Base-by-base conservation (phyloP, 2,888 invertebrate genomes). In the Tetheella fluctuosa region DNA sequence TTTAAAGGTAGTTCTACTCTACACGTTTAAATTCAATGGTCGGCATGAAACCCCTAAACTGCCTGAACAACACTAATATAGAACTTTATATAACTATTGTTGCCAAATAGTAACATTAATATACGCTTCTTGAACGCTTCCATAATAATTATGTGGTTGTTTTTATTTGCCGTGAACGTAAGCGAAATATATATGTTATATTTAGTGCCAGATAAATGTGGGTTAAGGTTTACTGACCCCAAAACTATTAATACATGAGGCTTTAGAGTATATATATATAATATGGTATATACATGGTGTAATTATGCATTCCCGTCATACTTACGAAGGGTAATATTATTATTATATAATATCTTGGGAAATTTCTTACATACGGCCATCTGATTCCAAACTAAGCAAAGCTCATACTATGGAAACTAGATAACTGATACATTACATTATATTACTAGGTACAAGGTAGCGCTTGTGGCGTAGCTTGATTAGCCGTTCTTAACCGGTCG, bases 21-120 rank as follows among this genome's bases (percentile, higher is more conserved):
- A 48, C 10, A 20, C 20, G 10, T 48, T 20, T 2, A 10, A 48
- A 20, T 48, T 48, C 48, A 20, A 20, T 48, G 48, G 48, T 5
- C 20, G 10, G 10, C 10, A 48, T 20, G 8, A 48, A 48, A 20
- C 64, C 74, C 67, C 69, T 71, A 76, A 72, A 68, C 69, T 63
- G 62, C 62, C 68, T 69, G 20, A 2, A n/a, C 3, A 48, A 68
- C 73, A 73, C 70, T 74, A 69, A 69, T 71, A 73, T 79, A 63
- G 69, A 66, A 69, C 69, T 67, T 70, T 73, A 79, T 73, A 74
- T 69, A 68, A 73, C 67, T 71, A 69, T 81, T 79, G 81, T 80
- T 76, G 71, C 79, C 75, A 76, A 80, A 77, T 76, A 60, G 73
- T 63, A 68, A 65, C 75, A 78, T 81, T 81, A 84, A 81, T 83